Evolutionary conservation across 2,888 invertebrate species (phyloP), one percentile per base, ranked within the genome.

Genomic region (Sepiola atlantica): DNA sequence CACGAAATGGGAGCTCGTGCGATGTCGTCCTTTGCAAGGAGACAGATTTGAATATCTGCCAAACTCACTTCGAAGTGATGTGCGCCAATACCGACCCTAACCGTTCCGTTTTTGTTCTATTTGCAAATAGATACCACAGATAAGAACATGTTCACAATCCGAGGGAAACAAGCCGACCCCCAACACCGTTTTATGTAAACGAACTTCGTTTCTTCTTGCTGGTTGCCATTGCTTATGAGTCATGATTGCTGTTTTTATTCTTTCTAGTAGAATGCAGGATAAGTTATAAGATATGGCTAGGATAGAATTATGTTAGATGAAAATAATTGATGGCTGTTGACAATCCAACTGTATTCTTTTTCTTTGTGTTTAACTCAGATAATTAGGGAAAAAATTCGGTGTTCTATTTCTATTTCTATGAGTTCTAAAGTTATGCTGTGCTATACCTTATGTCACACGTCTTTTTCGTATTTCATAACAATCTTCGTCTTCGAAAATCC

Each of bases 11-110:
- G 77, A 14, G 77, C 18, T n/a, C 77, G n/a, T 14, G n/a, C 77
- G 45, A 77, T 77, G n/a, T 77, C 32, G n/a, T 32, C 28, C 1
- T 77, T 77, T n/a, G n/a, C 77, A 77, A 32, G n/a, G 77, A 77
- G 32, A 77, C 12, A 14, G n/a, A 77, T 77, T 77, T 77, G 77
- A 77, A 77, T n/a, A 77, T n/a, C 77, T 77, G n/a, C 77, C 77
- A 77, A 77, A n/a, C 77, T 77, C n/a, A 77, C 77, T n/a, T 77
- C n/a, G 77, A 77, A n/a, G 77, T 77, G n/a, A n/a, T 77, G 77
- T 77, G 14, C n/a, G 77, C 77, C 77, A 77, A n/a, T 32, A 32
- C 77, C 77, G 77, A n/a, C 77, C 77, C 77, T 77, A 77, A 77
- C 77, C 77, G 16, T n/a, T 77, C 28, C 8, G 77, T 77, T 77